Evolutionary conservation across 2,797 vertebrate species (phyloP), one percentile per base, ranked within the genome.

Genomic region (Petrocephalus schoutedeni): DNA sequence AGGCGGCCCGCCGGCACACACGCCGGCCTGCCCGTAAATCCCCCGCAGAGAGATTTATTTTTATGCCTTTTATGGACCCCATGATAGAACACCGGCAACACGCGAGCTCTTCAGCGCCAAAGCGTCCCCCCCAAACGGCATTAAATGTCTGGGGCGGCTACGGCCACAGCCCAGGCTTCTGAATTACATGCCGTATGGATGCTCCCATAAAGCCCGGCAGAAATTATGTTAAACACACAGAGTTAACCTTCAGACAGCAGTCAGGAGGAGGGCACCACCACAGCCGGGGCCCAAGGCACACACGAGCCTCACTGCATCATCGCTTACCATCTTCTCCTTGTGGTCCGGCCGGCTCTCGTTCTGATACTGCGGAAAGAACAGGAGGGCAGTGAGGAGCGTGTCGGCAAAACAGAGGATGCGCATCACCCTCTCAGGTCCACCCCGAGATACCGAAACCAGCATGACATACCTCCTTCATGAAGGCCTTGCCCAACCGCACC

Each of bases 401-500:
- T n/a, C 54, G 1, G 54, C 41, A 86, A 54, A 0, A 59, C n/a
- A 87, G 49, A 87, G 86, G 10, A 88, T 57, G 3, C 21, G 0
- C 21, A 58, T 23, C 77, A n/a, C 19, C 10, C 36, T 21, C 51
- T 23, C n/a, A 10, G 45, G 8, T 21, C 80, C 2, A 56, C 21
- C 49, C n/a, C 12, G 8, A 9, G 49, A 53, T 14, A 9, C 21
- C 21, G 8, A 19, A 85, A 9, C 19, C 7, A 19, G 14, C 28
- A 0, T 23, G 45, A 51, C 88, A 12, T 92, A 99, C 98, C 98
- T 99, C 98, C 92, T 99, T 99, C 98, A 99, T 99, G 93, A 99
- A 98, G 12, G 94, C 97, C 92, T 99, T 99, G 90, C 98, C 98
- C 88, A 99, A 95, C 21, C 98, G 96, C 56, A 99, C 96, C 10